Percentiles rank a stretch among this genome's conserved stretches.
Conservation (phyloP, 1,140 invertebrate genomes). For the Zaprionus camerounensis region DNA sequence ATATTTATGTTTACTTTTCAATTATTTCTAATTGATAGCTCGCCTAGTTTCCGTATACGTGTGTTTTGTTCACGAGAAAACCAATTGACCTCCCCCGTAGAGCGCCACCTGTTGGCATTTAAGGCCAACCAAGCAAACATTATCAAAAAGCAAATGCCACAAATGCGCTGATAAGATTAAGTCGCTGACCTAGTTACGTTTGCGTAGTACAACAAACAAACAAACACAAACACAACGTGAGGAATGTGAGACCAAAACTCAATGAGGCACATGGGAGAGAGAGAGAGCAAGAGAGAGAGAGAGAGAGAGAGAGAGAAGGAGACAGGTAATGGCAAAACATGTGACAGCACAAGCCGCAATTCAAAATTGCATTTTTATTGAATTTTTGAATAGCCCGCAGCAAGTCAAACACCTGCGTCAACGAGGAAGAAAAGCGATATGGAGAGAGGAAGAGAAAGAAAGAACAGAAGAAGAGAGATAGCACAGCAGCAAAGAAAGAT, state of each 20-base stretch:
- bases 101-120: constrained; percentile 54
- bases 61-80: neutral
- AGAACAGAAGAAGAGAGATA: neutral
- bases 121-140: constrained; percentile 35
- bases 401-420: constrained; percentile 73
- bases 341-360: constrained; percentile 57
- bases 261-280: no score
- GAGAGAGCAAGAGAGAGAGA: no score
- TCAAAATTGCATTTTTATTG: constrained; percentile 45
- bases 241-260: no score
- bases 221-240: neutral
- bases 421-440: neutral
- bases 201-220: constrained; percentile 9
- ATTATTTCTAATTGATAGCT: neutral
- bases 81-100: neutral
- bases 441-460: constrained; percentile 11
- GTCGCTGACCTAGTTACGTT: constrained; percentile 60
- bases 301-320: no score
- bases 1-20: neutral
- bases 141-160: constrained; percentile 28
- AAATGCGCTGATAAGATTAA: constrained; percentile 60
- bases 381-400: constrained; percentile 47
- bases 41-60: neutral
- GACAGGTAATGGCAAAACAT: constrained; percentile 34
- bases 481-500: neutral